These are phyloP conservation scores for Mylabris phalerata DNA, from an alignment of 1,140 invertebrate species.

Conservation along the genomic window DNA sequence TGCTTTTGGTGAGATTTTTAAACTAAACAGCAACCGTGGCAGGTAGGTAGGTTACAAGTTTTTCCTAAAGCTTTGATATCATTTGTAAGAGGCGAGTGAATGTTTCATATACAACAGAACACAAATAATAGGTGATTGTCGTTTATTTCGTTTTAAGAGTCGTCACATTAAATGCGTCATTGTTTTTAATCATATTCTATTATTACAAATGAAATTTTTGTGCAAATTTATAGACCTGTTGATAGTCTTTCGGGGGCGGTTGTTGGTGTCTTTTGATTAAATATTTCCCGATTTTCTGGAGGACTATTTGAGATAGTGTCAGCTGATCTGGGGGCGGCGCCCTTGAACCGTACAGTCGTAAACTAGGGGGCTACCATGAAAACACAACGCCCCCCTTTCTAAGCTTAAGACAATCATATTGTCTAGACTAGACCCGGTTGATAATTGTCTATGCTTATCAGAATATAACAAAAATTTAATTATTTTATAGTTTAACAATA, in stretches of 20 bases:
- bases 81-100: no score
- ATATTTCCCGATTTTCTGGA: background rate
- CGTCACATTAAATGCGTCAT: constrained; percentile 26
- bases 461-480: no score
- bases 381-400: constrained; percentile 10
- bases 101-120: no score
- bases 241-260: background rate
- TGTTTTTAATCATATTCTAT: background rate
- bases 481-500: no score
- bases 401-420: no score
- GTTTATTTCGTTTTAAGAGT: no score
- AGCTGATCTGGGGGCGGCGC: constrained; percentile 21
- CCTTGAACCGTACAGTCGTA: constrained; percentile 5
- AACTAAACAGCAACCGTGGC: no score
- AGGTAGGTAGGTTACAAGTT: constrained; percentile 4
- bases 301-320: background rate
- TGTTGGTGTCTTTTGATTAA: background rate
- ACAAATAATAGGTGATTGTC: no score
- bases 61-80: background rate
- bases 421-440: no score
- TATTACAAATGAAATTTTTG: no score
- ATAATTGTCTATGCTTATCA: no score
- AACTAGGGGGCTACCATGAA: background rate
- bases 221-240: constrained; percentile 2
- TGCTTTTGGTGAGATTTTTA: no score